These are phyloP conservation scores for Notarius lentiginosus DNA, from an alignment of 2,113 vertebrate genomes.

Conservation along the genomic window DNA sequence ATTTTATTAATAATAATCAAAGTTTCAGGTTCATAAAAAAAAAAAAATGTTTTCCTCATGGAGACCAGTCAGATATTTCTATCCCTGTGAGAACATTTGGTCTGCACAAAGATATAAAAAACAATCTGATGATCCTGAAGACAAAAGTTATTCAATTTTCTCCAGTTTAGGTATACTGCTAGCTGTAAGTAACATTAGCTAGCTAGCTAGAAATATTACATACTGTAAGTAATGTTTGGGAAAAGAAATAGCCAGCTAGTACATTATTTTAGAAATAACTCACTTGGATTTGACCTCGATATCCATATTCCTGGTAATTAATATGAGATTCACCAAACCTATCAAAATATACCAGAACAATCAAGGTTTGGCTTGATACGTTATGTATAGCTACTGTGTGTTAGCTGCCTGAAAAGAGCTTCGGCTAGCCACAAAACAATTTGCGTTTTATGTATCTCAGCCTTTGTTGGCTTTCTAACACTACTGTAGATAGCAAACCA, in stretches of 20 bases:
- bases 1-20: background rate
- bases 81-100: background rate
- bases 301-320: background rate
- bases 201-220: background rate
- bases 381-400: background rate
- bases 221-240: background rate
- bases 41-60: background rate
- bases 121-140: too few species aligned
- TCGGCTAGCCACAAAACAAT: background rate
- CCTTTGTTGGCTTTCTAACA: background rate
- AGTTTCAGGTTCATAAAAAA: background rate
- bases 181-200: background rate
- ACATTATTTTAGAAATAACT: background rate
- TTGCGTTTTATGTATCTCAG: background rate
- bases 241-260: background rate
- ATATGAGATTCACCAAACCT: too few species aligned
- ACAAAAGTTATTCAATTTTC: background rate
- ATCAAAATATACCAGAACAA: background rate
- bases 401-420: background rate
- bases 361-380: background rate
- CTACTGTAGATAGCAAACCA: background rate
- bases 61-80: background rate
- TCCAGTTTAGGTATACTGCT: background rate
- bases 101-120: background rate
- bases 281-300: background rate